phyloP scores from a whole-genome alignment of 2,797 vertebrate genomes.

The Oryzias sinensis region DNA sequence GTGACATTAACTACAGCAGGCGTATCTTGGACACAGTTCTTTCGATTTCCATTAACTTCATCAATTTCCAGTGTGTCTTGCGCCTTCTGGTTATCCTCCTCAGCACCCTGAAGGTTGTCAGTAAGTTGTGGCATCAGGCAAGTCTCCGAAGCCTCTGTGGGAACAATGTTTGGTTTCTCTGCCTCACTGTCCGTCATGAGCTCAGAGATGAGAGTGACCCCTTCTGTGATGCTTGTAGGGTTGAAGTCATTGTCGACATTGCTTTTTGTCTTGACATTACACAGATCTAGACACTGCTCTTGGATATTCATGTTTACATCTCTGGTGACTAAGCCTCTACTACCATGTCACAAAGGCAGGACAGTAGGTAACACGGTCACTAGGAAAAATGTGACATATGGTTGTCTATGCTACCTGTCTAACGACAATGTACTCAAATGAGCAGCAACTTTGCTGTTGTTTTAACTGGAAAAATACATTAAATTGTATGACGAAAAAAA shows the following conservation, averaged over 20 bases:
- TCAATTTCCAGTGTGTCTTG: conserved; percentile 70
- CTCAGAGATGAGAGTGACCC: conserved; percentile 69
- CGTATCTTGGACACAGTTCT: conserved; percentile 46
- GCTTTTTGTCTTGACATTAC: conserved; percentile 76
- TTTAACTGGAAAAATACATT: conserved; percentile 9
- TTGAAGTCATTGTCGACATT: conserved; percentile 62
- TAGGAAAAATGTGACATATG: conserved; percentile 34
- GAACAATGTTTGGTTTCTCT: conserved; percentile 58
- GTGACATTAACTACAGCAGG: conserved; percentile 37
- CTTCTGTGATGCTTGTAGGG: conserved; percentile 63
- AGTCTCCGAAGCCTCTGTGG: conserved; percentile 57
- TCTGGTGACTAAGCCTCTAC: conserved; percentile 56
- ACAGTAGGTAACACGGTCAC: conserved; percentile 50
- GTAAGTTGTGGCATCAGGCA: conserved; percentile 67
- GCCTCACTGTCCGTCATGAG: conserved; percentile 65
- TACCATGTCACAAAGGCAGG: conserved; percentile 47
- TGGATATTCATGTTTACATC: conserved; percentile 83
- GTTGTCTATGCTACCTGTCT: conserved; percentile 21
- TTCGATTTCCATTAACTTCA: conserved; percentile 70
- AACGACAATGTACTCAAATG: conserved; percentile 6
- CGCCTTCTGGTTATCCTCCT: conserved; percentile 63
- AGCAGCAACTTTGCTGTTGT: conserved; percentile 13
- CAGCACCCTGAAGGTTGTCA: conserved; percentile 61
- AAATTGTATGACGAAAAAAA: conserved; percentile 23
- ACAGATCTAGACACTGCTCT: conserved; percentile 76